Conservation (phyloP, 2,113 vertebrate species). For the Suricata suricatta region DNA sequence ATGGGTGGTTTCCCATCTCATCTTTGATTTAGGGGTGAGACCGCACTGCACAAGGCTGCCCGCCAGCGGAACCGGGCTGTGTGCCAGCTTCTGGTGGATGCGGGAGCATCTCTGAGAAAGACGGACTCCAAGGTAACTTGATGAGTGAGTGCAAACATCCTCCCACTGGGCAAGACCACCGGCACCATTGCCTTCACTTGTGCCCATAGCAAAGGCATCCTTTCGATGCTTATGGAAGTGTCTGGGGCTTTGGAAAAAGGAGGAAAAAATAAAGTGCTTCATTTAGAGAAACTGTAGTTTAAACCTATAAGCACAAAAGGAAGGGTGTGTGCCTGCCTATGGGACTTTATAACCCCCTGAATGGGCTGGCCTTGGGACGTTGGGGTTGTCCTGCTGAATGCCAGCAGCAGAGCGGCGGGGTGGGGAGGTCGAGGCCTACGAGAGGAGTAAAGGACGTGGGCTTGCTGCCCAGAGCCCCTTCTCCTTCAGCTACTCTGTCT, state of each 20-base stretch:
- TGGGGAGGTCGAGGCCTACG: neutral
- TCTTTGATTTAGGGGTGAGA: conserved; percentile 92
- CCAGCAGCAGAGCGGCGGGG: neutral
- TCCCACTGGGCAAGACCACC: neutral
- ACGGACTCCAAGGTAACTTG: conserved; percentile 92
- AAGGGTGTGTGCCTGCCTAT: conserved; percentile 29
- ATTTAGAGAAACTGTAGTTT: conserved; percentile 74
- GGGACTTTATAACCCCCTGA: conserved; percentile 19
- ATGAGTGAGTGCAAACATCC: conserved; percentile 57
- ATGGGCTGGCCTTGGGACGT: neutral
- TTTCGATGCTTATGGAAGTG: conserved; percentile 54
- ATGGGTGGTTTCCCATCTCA: conserved; percentile 76
- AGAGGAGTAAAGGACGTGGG: neutral
- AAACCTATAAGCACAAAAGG: conserved; percentile 66
- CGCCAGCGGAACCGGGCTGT: conserved; percentile 89
- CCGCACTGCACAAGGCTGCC: conserved; percentile 96
- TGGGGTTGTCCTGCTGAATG: neutral
- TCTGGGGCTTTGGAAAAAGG: conserved; percentile 66
- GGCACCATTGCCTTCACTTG: neutral
- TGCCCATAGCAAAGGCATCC: neutral
- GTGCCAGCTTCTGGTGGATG: conserved; percentile 93
- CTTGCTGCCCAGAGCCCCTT: neutral
- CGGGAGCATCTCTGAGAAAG: conserved; percentile 93
- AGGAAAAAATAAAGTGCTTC: conserved; percentile 78
- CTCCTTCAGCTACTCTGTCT: neutral